A percentile compares a stretch with the other conserved stretches of the same genome.
These are phyloP conservation scores for Archocentrus centrarchus DNA, from an alignment of 2,113 vertebrate species.

Conservation along the genomic window DNA sequence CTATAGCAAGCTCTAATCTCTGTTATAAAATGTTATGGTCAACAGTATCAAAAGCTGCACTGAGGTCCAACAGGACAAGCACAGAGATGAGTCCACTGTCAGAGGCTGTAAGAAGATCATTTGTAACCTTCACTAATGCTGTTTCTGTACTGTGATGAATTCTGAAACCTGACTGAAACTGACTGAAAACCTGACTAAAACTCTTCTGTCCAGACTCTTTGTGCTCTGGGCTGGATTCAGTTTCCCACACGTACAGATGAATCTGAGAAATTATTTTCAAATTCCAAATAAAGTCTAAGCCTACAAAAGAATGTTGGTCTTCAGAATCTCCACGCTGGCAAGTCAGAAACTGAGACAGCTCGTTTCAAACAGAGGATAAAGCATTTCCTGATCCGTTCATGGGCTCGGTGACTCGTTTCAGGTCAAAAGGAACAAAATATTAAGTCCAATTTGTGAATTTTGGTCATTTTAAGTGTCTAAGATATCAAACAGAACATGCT, in stretches of 20 bases:
- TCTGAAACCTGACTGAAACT: too few relatives aligned
- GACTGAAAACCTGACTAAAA: too few relatives aligned
- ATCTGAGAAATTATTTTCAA: not conserved
- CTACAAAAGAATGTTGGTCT: not conserved
- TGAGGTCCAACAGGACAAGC: too few relatives aligned
- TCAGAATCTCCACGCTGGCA: not conserved
- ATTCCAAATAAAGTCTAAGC: not conserved
- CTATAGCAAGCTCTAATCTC: too few relatives aligned
- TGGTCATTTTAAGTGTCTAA: not conserved
- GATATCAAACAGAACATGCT: not conserved
- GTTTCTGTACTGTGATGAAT: too few relatives aligned
- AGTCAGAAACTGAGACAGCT: not conserved
- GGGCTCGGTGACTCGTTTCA: not conserved
- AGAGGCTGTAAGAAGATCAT: too few relatives aligned
- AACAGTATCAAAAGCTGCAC: too few relatives aligned
- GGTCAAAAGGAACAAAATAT: not conserved
- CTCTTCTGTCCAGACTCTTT: fast-evolving
- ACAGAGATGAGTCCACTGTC: too few relatives aligned
- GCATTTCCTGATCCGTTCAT: not conserved
- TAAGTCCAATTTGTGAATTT: not conserved
- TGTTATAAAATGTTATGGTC: too few relatives aligned
- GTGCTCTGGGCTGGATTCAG: too few relatives aligned
- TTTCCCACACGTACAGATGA: too few relatives aligned
- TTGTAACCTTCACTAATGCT: too few relatives aligned
- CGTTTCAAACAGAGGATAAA: not conserved